A percentile compares a stretch with the other conserved stretches of the same genome.
Conservation (phyloP, 2,888 invertebrate species). For the Geotrupes spiniger region DNA sequence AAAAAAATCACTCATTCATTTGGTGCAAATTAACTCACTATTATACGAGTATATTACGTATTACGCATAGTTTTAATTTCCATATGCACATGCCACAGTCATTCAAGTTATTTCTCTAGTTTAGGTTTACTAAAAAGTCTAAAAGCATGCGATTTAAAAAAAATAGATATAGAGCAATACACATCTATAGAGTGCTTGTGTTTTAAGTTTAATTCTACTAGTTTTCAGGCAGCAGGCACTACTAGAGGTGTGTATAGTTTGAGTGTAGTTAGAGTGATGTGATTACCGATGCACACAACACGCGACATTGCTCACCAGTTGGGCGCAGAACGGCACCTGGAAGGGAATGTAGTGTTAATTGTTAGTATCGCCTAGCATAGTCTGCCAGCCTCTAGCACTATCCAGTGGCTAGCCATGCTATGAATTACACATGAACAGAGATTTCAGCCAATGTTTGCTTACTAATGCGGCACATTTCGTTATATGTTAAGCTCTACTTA, state of each 20-base stretch:
- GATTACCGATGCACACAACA: constrained; percentile 93
- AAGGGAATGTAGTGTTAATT: constrained; percentile 56
- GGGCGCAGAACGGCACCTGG: constrained; percentile 91
- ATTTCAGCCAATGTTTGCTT: neutral
- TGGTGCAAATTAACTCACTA: constrained; percentile 10
- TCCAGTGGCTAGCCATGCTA: constrained; percentile 47
- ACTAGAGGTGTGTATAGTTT: constrained; percentile 50
- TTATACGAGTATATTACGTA: neutral
- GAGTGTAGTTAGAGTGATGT: constrained; percentile 65
- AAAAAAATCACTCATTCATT: constrained; percentile 14
- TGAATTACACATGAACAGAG: constrained; percentile 13
- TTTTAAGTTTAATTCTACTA: constrained; percentile 10
- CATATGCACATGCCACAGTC: constrained; percentile 29
- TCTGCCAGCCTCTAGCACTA: constrained; percentile 45
- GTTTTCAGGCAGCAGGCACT: constrained; percentile 44
- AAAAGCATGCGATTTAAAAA: constrained; percentile 2
- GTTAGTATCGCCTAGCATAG: constrained; percentile 52
- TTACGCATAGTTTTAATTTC: neutral
- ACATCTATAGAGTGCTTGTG: constrained; percentile 50
- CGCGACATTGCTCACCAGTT: constrained; percentile 93
- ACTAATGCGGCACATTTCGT: too few species aligned
- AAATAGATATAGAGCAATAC: constrained; percentile 26
- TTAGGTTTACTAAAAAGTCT: constrained; percentile 2
- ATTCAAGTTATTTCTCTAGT: constrained; percentile 7
- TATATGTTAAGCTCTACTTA: too few species aligned